Base-by-base conservation (phyloP, 2,797 vertebrate genomes). In the Enteromius mattozi region DNA sequence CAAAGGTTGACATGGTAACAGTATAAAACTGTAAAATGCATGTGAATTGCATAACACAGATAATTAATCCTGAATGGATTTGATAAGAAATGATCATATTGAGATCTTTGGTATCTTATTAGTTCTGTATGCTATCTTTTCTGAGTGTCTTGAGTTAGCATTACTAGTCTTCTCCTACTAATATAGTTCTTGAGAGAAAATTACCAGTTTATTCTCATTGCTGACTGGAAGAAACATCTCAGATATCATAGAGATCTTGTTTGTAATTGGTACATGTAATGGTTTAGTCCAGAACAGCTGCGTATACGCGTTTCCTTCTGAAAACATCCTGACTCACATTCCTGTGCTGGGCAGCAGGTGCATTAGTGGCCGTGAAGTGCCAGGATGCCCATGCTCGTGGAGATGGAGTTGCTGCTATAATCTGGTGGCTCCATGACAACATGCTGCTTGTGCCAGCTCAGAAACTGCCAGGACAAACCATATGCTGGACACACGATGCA, bases 401-500 rank as follows among this genome's bases (percentile, higher is more conserved):
- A 33, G 76, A 81, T 83, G 77, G 80, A 87, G 51, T 63, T 82
- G 78, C 81, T 45, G n/a, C 70, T 84, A 82, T 76, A 80, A 75
- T 63, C 51, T 86, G 8, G 68, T 85, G 84, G 86, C 66, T 72
- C 72, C 56, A 59, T 68, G 75, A 81, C 68, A 82, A 66, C 78
- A 74, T 80, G 75, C 74, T 76, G 63, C 72, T 56, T 87, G 35
- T 75, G n/a, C 80, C 69, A 81, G 27, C 65, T 85, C 40, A 78
- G 33, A 82, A 75, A 54, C 49, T 89, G 82, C 81, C 86, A 89
- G 76, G 45, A 86, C 86, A 72, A 84, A 82, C 86, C 88, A 84
- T 81, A 86, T 86, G 84, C 81, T 37, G 59, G 70, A 51, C 77
- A 70, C 68, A 76, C 12, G 21, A 80, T 9, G 40, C 68, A 70